Percentiles rank a stretch among this genome's conserved stretches.
Evolutionary conservation across 2,888 invertebrate species (phyloP).

Genomic region (Drosophila kuntzei): DNA sequence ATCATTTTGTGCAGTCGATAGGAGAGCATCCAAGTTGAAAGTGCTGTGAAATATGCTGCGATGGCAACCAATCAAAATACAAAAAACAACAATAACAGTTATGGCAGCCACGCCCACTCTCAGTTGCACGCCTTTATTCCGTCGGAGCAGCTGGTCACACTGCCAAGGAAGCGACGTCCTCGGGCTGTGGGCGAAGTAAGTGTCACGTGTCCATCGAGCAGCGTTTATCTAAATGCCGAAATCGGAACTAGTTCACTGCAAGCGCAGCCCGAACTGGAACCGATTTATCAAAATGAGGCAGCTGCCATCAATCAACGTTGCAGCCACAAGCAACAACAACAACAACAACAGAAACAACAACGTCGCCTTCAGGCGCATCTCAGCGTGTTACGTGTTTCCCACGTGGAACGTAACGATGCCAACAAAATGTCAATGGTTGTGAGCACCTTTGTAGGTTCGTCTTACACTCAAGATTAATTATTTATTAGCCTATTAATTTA

Average conservation of each 20-base stretch:
- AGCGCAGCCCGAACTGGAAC: constrained; percentile 66
- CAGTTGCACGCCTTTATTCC: background rate
- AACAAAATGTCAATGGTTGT: constrained; percentile 75
- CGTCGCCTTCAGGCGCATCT: constrained; percentile 43
- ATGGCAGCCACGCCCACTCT: constrained; percentile 17
- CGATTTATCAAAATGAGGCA: constrained; percentile 83
- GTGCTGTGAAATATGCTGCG: constrained; percentile 39
- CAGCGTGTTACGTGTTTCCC: constrained; percentile 75
- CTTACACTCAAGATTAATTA: background rate
- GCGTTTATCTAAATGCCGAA: constrained; percentile 81
- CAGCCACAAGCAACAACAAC: constrained; percentile 29
- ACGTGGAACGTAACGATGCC: constrained; percentile 61
- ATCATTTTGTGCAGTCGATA: constrained; percentile 40
- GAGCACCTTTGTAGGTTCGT: constrained; percentile 84
- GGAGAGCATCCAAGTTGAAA: constrained; percentile 34
- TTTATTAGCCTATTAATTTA: no score
- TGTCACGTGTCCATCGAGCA: constrained; percentile 83
- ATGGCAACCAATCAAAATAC: constrained; percentile 48
- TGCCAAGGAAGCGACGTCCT: constrained; percentile 84
- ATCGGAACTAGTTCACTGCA: background rate
- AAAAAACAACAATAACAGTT: constrained; percentile 33
- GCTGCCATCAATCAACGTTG: constrained; percentile 45
- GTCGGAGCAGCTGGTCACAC: constrained; percentile 63
- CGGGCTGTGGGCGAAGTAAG: constrained; percentile 85
- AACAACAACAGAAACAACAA: constrained; percentile 31